Evolutionary conservation across 2,888 invertebrate species (phyloP), one percentile per base, ranked within the genome.

Genomic region (Coecobrya sp.): DNA sequence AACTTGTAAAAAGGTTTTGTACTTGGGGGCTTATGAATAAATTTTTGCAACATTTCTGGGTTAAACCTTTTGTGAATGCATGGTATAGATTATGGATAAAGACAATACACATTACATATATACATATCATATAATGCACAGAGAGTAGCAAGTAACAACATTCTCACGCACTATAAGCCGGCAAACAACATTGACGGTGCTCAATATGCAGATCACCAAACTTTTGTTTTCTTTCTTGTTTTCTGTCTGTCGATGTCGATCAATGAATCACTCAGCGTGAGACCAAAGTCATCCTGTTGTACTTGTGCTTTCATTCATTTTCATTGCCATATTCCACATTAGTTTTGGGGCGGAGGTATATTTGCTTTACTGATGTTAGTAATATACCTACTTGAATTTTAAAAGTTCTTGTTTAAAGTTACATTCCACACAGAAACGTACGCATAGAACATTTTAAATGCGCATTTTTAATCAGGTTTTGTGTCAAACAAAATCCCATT

Each of bases 401-500:
- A 10, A 76, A 76, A 25, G 76, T 76, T 49, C 13, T 25, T 76
- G 81, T 59, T 59, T 59, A 52, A 81, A 30, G n/a, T 55, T 49
- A 3, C 45, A 5, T 10, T 70, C 16, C 65, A 65, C 27, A 30
- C 30, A 25, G 68, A 5, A 22, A 52, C 52, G 27, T 86, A 70
- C 52, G 86, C 86, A 86, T 30, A 70, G 42, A 45, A 30, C 52
- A 52, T 42, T 76, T 81, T 25, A 79, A 70, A 81, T 86, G 86
- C 84, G 86, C 86, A 91, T 85, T 89, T 91, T 81, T 89, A 92
- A 92, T 89, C 85, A 87, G 88, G 62, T 88, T 89, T 89, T 76
- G 92, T 92, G 92, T 89, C 85, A 92, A 92, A 79, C 89, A 89
- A 92, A 92, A 85, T 88, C 81, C 92, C 92, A 92, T 92, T 92